These are phyloP conservation scores for Strigamia crassipes DNA, from an alignment of 2,888 invertebrate species.

Conservation along the genomic window DNA sequence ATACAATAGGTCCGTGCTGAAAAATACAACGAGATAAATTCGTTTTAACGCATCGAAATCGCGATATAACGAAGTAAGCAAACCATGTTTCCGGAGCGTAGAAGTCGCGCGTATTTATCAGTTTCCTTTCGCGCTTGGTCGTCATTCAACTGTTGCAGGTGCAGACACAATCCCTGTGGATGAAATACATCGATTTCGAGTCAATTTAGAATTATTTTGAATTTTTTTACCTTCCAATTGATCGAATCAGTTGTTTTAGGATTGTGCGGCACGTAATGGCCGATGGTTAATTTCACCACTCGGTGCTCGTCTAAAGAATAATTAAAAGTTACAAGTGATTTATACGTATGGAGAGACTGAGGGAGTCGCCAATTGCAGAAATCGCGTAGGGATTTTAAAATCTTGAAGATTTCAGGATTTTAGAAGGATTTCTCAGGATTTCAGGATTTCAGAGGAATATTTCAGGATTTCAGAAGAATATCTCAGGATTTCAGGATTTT, in stretches of 20 bases:
- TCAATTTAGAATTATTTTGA: too few relatives aligned
- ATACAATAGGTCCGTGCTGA: slow-evolving; percentile 7
- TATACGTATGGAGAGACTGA: background rate
- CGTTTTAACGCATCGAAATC: too few relatives aligned
- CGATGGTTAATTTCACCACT: slow-evolving; percentile 34
- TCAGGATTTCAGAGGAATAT: too few relatives aligned
- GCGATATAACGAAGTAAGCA: background rate
- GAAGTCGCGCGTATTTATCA: slow-evolving; percentile 9
- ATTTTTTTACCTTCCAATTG: slow-evolving; percentile 41
- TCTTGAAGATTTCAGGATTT: too few relatives aligned
- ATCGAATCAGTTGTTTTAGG: background rate
- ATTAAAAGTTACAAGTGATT: background rate
- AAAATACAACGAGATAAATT: background rate
- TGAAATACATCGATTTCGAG: too few relatives aligned
- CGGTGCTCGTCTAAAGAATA: slow-evolving; percentile 28
- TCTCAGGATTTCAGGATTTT: too few relatives aligned
- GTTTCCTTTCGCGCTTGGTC: slow-evolving; percentile 9
- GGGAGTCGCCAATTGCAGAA: too few relatives aligned
- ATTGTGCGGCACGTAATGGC: slow-evolving; percentile 25
- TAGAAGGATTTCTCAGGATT: too few relatives aligned
- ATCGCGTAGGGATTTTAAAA: too few relatives aligned
- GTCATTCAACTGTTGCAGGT: background rate
- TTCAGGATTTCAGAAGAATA: too few relatives aligned
- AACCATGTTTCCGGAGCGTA: background rate
- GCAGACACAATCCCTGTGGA: background rate